phyloP scores from a whole-genome alignment of 2,888 invertebrate species.

The Cephus rjabovi region DNA sequence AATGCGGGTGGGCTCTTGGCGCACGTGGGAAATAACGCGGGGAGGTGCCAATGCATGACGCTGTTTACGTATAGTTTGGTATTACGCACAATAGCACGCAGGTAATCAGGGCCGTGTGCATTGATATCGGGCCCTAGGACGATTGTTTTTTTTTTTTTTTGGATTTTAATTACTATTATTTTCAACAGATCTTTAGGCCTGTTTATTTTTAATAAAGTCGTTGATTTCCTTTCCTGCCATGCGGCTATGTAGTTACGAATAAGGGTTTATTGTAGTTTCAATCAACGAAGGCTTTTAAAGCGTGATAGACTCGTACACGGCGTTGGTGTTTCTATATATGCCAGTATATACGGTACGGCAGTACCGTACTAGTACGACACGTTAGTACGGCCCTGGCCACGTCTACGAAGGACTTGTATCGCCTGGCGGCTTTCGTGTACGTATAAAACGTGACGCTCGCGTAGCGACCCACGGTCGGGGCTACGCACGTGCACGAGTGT shows the following conservation, averaged over 20 bases:
- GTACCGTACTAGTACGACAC: not conserved
- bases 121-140: not conserved
- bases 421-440: not conserved
- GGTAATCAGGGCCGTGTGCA: not conserved
- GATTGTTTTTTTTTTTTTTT: not conserved
- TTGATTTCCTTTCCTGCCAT: not conserved
- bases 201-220: not conserved
- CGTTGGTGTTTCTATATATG: not conserved
- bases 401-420: not conserved
- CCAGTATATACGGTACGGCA: not conserved
- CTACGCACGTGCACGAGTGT: not conserved
- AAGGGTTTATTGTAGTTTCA: not conserved
- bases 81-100: not conserved
- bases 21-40: not conserved
- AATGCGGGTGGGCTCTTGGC: not conserved
- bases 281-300: not conserved
- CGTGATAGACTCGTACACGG: not conserved
- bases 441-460: not conserved
- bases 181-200: not conserved
- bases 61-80: not conserved
- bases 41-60: not conserved
- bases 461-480: not conserved
- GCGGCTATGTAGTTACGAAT: not conserved
- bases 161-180: not conserved
- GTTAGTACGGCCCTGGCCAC: not conserved